Percentiles rank a stretch among this genome's conserved stretches.
Conservation (phyloP, 2,888 invertebrate species). For the Agriotes lineatus region DNA sequence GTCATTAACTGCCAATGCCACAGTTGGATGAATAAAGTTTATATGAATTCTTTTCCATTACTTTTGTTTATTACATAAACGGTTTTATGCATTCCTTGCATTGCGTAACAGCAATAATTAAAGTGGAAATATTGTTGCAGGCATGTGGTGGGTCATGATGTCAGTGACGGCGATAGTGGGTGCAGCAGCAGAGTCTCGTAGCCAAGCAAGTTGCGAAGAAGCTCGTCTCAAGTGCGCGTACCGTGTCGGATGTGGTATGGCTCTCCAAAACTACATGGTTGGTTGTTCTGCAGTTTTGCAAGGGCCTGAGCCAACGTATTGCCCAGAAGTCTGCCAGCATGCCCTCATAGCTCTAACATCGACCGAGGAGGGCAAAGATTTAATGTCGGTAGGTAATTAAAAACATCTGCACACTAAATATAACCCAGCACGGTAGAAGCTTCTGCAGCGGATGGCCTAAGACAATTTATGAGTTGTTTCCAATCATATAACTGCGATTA, state of each 20-base stretch:
- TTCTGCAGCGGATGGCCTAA: too few relatives aligned
- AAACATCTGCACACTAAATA: constrained; percentile 3
- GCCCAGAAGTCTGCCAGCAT: constrained; percentile 81
- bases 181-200: constrained; percentile 47
- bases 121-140: constrained; percentile 47
- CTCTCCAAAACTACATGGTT: constrained; percentile 81
- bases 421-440: too few relatives aligned
- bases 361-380: constrained; percentile 82
- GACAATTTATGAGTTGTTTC: too few relatives aligned
- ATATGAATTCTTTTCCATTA: too few relatives aligned
- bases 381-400: constrained; percentile 76
- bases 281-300: constrained; percentile 79
- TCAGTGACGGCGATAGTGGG: constrained; percentile 61
- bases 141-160: constrained; percentile 65
- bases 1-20: too few relatives aligned
- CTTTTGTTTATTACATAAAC: too few relatives aligned
- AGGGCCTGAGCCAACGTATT: constrained; percentile 67
- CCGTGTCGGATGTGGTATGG: constrained; percentile 81
- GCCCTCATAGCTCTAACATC: constrained; percentile 84
- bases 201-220: constrained; percentile 70
- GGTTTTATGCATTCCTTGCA: neutral
- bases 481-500: too few relatives aligned
- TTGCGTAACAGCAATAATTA: too few relatives aligned
- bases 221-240: constrained; percentile 81
- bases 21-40: too few relatives aligned